These are phyloP conservation scores for Chelon auratus DNA, from an alignment of 2,797 vertebrate species.

Conservation along the genomic window DNA sequence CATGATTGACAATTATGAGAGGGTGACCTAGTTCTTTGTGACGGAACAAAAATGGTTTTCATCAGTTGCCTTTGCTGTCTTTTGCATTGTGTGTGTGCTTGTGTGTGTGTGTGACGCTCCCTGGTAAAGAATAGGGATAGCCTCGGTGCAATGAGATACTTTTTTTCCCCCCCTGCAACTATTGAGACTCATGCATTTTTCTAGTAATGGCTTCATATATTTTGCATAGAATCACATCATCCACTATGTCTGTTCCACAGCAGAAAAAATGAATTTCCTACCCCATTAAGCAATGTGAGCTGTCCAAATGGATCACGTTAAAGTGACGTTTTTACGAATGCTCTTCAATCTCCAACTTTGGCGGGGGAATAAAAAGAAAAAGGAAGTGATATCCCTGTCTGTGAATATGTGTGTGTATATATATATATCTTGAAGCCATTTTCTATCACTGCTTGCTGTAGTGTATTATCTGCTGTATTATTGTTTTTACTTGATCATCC, in stretches of 20 bases:
- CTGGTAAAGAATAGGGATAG: slow-evolving; percentile 76
- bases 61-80: slow-evolving; percentile 85
- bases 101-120: slow-evolving; percentile 56
- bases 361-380: slow-evolving; percentile 50
- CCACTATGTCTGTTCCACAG: slow-evolving; percentile 70
- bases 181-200: slow-evolving; percentile 76
- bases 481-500: slow-evolving; percentile 51
- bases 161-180: slow-evolving; percentile 50
- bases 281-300: slow-evolving; percentile 82
- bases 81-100: slow-evolving; percentile 75
- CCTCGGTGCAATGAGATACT: slow-evolving; percentile 71
- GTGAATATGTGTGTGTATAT: slow-evolving; percentile 1
- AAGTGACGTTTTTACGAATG: slow-evolving; percentile 77
- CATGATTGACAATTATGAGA: slow-evolving; percentile 95
- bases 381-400: slow-evolving; percentile 35
- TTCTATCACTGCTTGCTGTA: slow-evolving; percentile 12
- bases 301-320: slow-evolving; percentile 76
- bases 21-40: slow-evolving; percentile 91
- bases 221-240: slow-evolving; percentile 83
- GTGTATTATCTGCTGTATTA: slow-evolving; percentile 30
- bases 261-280: slow-evolving; percentile 81
- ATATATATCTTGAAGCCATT: slow-evolving; percentile 12
- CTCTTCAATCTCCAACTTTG: slow-evolving; percentile 73
- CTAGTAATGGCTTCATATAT: slow-evolving; percentile 82
- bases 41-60: slow-evolving; percentile 90